A percentile compares a stretch with the other conserved stretches of the same genome.
Evolutionary conservation across 2,113 vertebrate genomes (phyloP).

Genomic region (Terrapene triunguis): DNA sequence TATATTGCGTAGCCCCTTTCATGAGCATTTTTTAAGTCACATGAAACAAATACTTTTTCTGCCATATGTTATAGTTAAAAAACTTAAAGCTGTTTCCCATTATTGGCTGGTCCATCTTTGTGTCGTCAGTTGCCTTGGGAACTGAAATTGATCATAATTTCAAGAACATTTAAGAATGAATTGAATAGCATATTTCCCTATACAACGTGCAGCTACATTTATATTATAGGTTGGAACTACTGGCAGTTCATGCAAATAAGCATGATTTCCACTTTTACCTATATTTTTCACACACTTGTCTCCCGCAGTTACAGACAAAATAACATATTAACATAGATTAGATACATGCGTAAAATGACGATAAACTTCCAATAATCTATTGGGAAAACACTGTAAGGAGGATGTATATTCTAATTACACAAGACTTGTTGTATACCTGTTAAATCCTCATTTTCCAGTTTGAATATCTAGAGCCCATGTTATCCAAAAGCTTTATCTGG

Average conservation of each 20-base stretch:
- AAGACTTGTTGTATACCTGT: not conserved
- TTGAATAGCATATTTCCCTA: conserved; percentile 22
- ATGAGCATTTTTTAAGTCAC: conserved; percentile 2
- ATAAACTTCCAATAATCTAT: not conserved
- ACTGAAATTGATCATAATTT: conserved; percentile 57
- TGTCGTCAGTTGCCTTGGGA: conserved; percentile 45
- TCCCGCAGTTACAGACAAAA: conserved; percentile 30
- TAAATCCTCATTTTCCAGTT: not conserved
- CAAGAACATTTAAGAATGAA: conserved; percentile 61
- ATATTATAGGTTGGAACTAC: conserved; percentile 6
- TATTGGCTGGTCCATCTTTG: conserved; percentile 60
- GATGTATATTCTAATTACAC: not conserved
- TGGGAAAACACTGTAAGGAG: conserved; percentile 10
- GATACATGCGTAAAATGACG: conserved; percentile 3
- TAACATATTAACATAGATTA: not conserved
- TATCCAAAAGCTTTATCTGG: not conserved
- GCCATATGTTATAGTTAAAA: conserved; percentile 57
- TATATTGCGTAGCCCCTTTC: conserved; percentile 22
- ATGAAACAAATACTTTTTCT: conserved; percentile 36
- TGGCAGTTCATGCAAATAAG: conserved; percentile 17
- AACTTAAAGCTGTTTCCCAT: conserved; percentile 69
- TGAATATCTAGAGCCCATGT: not conserved
- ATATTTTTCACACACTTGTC: conserved; percentile 23
- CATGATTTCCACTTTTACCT: not conserved
- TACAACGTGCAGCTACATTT: conserved; percentile 41